A percentile compares a stretch with the other conserved stretches of the same genome.
These are phyloP conservation scores for Pseudolycoriella hygida DNA, from an alignment of 2,888 invertebrate genomes.

Conservation along the genomic window DNA sequence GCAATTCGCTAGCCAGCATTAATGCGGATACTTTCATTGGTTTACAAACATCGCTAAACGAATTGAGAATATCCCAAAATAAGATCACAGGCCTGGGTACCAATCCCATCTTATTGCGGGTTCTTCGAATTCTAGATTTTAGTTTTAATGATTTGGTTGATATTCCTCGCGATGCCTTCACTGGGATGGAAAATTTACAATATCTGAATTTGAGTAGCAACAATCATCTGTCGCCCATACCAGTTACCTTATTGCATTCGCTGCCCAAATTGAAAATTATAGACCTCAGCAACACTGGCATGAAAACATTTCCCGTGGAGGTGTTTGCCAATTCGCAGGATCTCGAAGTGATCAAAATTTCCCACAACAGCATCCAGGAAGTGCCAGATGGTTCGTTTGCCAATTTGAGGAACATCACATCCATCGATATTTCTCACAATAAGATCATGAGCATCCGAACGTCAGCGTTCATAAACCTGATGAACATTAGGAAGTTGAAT, in stretches of 20 bases:
- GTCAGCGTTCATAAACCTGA: slow-evolving; percentile 59
- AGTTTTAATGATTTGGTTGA: slow-evolving; percentile 64
- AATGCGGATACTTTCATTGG: slow-evolving; percentile 60
- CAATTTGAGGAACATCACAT: slow-evolving; percentile 53
- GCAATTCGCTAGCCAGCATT: slow-evolving; percentile 56
- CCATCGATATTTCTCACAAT: slow-evolving; percentile 63
- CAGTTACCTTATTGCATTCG: slow-evolving; percentile 49
- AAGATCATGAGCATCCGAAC: slow-evolving; percentile 56
- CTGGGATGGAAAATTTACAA: slow-evolving; percentile 44
- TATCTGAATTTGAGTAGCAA: slow-evolving; percentile 63
- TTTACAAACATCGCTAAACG: slow-evolving; percentile 51
- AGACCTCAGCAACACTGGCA: slow-evolving; percentile 55
- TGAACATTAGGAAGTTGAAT: slow-evolving; percentile 51
- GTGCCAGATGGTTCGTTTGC: slow-evolving; percentile 61
- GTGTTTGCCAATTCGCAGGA: slow-evolving; percentile 47
- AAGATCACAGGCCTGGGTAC: slow-evolving; percentile 48
- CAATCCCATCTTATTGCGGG: slow-evolving; percentile 41
- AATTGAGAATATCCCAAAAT: slow-evolving; percentile 57
- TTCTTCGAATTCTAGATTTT: slow-evolving; percentile 52
- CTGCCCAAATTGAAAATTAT: slow-evolving; percentile 47
- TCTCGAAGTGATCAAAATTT: slow-evolving; percentile 48
- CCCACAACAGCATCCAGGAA: slow-evolving; percentile 57
- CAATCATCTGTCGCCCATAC: slow-evolving; percentile 42
- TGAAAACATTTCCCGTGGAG: slow-evolving; percentile 56
- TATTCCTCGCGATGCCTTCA: slow-evolving; percentile 47